phyloP scores from a whole-genome alignment of 2,888 invertebrate genomes.

The Helobdella robusta region DNA sequence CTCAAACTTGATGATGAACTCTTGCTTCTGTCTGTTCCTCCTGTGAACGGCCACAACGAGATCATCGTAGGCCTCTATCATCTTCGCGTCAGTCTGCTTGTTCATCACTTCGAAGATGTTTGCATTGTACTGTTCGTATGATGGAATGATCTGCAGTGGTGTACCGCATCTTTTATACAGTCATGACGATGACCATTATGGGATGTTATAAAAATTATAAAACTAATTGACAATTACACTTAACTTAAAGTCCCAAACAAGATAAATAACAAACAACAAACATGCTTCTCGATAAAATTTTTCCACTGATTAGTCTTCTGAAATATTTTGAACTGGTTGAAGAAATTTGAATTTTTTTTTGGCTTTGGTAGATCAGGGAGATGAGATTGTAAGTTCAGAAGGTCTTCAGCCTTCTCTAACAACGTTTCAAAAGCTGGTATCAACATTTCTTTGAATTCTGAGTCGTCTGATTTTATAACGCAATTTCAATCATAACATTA shows the following conservation, averaged over 20 bases:
- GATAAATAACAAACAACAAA: conserved; percentile 29
- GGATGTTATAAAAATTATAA: background rate
- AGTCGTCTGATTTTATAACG: too few relatives aligned
- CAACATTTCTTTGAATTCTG: conserved; percentile 57
- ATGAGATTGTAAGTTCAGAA: conserved; percentile 42
- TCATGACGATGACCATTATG: too few relatives aligned
- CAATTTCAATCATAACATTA: too few relatives aligned
- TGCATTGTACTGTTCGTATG: conserved; percentile 54
- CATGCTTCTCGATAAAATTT: conserved; percentile 45
- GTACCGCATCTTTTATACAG: background rate
- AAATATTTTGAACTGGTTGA: conserved; percentile 57
- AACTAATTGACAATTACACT: background rate
- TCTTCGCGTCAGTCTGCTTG: conserved; percentile 53
- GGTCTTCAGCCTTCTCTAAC: conserved; percentile 53
- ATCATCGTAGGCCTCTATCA: conserved; percentile 58
- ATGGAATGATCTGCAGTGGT: conserved; percentile 55
- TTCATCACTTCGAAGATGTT: conserved; percentile 50
- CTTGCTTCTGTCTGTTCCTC: conserved; percentile 54
- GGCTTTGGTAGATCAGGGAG: conserved; percentile 52
- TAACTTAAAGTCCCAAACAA: background rate
- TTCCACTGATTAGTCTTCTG: conserved; percentile 55
- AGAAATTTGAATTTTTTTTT: conserved; percentile 56
- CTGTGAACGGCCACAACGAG: conserved; percentile 56
- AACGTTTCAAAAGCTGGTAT: conserved; percentile 59
- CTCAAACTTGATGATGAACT: conserved; percentile 54